Evolutionary conservation across 2,888 invertebrate species (phyloP).

Genomic region (Seira sanloemensis): DNA sequence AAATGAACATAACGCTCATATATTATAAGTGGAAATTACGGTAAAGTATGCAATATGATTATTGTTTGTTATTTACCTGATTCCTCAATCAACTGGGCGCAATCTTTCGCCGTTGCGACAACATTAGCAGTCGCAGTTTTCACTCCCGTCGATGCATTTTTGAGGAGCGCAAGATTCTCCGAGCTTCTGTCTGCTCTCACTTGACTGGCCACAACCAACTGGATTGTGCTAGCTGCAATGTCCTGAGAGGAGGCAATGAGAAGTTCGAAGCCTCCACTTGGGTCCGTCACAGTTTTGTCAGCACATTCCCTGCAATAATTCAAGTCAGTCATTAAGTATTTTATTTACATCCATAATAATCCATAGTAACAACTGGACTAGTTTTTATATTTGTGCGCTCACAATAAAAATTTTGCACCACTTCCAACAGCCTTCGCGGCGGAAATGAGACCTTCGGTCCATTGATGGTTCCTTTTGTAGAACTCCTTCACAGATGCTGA

Average conservation of each 20-base stretch:
- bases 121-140: slow-evolving; percentile 94
- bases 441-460: slow-evolving; percentile 99
- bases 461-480: slow-evolving; percentile 98
- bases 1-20: slow-evolving; percentile 8
- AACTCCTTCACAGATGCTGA: slow-evolving; percentile 93
- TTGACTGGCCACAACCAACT: slow-evolving; percentile 96
- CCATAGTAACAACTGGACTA: no score
- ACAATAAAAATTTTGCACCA: slow-evolving; percentile 82
- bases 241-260: slow-evolving; percentile 97
- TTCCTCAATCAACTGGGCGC: slow-evolving; percentile 90
- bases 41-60: background rate
- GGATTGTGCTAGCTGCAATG: slow-evolving; percentile 96
- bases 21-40: background rate
- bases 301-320: slow-evolving; percentile 70
- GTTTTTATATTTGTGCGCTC: slow-evolving; percentile 25
- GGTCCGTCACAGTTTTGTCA: slow-evolving; percentile 72
- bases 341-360: background rate
- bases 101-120: slow-evolving; percentile 95
- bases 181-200: slow-evolving; percentile 95
- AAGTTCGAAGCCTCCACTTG: slow-evolving; percentile 88
- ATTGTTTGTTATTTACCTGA: slow-evolving; percentile 78
- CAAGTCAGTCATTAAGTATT: background rate
- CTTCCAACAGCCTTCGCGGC: slow-evolving; percentile 98
- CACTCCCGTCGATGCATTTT: slow-evolving; percentile 90
- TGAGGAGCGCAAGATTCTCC: slow-evolving; percentile 86